These are phyloP conservation scores for Bombus breviceps DNA, from an alignment of 1,140 invertebrate species.

Conservation along the genomic window DNA sequence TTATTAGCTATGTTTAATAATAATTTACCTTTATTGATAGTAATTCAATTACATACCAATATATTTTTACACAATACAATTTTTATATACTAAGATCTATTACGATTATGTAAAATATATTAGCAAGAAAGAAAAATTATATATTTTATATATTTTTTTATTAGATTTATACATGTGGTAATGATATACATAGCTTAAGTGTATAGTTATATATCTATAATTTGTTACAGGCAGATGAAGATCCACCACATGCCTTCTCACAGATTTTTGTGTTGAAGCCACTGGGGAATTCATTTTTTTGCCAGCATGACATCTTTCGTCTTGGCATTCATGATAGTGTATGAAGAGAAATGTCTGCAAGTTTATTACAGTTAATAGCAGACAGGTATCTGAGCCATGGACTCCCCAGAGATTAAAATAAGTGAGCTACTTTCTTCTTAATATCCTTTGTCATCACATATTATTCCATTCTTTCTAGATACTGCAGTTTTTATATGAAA, in stretches of 20 bases:
- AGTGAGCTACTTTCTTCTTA: slow-evolving; percentile 72
- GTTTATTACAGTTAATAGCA: slow-evolving; percentile 49
- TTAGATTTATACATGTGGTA: neutral
- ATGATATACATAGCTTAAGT: neutral
- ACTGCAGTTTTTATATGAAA: slow-evolving; percentile 75
- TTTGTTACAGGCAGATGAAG: slow-evolving; percentile 93
- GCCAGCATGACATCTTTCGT: slow-evolving; percentile 96
- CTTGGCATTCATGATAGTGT: slow-evolving; percentile 93
- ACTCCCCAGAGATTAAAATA: slow-evolving; percentile 59
- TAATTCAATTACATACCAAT: neutral
- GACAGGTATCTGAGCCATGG: slow-evolving; percentile 53
- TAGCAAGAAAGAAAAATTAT: neutral
- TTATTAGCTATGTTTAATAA: slow-evolving; percentile 8
- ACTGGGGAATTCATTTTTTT: slow-evolving; percentile 91
- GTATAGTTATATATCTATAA: slow-evolving; percentile 7
- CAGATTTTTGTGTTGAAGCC: slow-evolving; percentile 96
- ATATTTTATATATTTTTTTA: neutral
- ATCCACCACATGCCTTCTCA: slow-evolving; percentile 94
- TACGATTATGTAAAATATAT: neutral
- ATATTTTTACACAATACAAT: slow-evolving; percentile 8
- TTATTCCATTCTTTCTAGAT: slow-evolving; percentile 68
- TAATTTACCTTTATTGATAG: neutral
- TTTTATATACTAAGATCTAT: neutral
- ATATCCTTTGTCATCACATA: slow-evolving; percentile 67
- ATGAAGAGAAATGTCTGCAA: slow-evolving; percentile 78